Evolutionary conservation across 2,888 invertebrate species (phyloP).

Genomic region (Encarsia formosa): DNA sequence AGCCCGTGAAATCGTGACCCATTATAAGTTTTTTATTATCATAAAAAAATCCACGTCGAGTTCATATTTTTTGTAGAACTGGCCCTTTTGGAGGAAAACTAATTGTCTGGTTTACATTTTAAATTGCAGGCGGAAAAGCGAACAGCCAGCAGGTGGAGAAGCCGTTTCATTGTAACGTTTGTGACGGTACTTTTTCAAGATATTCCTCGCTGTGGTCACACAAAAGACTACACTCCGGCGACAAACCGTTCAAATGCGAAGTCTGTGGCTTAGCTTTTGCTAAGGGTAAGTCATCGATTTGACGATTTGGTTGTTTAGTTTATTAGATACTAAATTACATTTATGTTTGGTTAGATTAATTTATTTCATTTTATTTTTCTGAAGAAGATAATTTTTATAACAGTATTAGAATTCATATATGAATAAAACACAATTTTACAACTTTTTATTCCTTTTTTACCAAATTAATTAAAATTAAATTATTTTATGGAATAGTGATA

Average conservation of each 20-base stretch:
- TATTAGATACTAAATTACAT: no score
- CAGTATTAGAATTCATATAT: no score
- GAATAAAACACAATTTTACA: no score
- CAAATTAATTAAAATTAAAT: no score
- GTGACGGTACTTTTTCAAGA: conserved; percentile 74
- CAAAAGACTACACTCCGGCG: conserved; percentile 78
- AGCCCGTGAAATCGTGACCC: no score
- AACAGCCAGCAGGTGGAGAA: conserved; percentile 62
- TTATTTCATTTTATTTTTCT: no score
- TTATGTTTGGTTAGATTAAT: no score
- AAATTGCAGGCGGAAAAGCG: conserved; percentile 50
- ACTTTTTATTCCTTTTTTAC: no score
- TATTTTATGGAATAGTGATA: no score
- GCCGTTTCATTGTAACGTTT: conserved; percentile 84
- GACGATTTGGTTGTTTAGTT: not conserved
- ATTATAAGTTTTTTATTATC: not conserved
- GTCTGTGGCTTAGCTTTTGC: conserved; percentile 85
- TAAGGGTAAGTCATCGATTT: conserved; percentile 62
- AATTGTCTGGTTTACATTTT: conserved; percentile 40
- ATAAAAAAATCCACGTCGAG: conserved; percentile 30
- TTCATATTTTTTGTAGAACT: conserved; percentile 46
- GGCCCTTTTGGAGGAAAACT: conserved; percentile 48
- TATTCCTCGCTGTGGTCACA: conserved; percentile 88
- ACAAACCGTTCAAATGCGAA: conserved; percentile 83
- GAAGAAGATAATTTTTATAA: no score